Percentiles rank a stretch among this genome's conserved stretches.
These are phyloP conservation scores for Nymphicus hollandicus DNA, from an alignment of 2,113 vertebrate genomes.

Conservation along the genomic window DNA sequence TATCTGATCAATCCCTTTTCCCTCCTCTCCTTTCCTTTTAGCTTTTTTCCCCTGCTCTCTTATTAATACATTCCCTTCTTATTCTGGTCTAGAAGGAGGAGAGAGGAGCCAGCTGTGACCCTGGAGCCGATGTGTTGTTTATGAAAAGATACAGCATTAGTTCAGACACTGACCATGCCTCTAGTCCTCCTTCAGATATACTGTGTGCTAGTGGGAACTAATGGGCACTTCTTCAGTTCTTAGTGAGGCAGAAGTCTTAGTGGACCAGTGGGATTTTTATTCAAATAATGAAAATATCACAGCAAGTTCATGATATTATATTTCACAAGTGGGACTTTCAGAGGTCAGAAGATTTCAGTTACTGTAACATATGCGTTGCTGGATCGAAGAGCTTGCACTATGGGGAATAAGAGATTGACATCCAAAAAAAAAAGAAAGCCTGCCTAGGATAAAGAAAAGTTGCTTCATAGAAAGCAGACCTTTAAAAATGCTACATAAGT, in stretches of 20 bases:
- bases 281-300: conserved; percentile 24
- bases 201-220: not conserved
- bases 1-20: not conserved
- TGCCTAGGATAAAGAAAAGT: not conserved
- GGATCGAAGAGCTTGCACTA: not conserved
- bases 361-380: not conserved
- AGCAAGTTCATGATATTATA: not conserved
- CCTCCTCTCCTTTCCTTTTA: not conserved
- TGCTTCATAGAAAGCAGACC: not conserved
- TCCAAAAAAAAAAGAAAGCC: not conserved
- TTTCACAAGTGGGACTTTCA: not conserved
- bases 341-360: conserved; percentile 17
- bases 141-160: not conserved
- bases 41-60: not conserved
- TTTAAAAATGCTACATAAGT: conserved; percentile 37
- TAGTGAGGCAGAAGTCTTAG: not conserved
- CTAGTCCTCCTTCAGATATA: not conserved
- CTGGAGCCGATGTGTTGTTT: not conserved
- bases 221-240: not conserved
- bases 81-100: not conserved
- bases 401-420: not conserved
- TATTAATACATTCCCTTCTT: not conserved
- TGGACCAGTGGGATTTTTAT: not conserved
- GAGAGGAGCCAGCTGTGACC: not conserved
- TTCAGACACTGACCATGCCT: not conserved